A percentile compares a stretch with the other conserved stretches of the same genome.
phyloP scores from a whole-genome alignment of 2,797 vertebrate species.

The Urosaurus nigricauda region DNA sequence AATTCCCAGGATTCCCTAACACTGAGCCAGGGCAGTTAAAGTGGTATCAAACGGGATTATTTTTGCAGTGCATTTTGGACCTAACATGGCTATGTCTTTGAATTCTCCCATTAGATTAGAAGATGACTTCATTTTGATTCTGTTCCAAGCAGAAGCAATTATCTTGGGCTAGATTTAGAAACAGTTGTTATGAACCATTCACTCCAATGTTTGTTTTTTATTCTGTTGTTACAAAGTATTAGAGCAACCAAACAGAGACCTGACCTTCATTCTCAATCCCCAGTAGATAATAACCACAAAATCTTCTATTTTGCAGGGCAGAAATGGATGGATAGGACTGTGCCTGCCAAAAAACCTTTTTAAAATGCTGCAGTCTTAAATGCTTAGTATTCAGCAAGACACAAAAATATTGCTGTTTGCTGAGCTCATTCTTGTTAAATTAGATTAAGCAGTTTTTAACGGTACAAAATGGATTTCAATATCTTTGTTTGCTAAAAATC shows the following conservation, averaged over 20 bases:
- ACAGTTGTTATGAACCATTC: background rate
- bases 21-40: too few species aligned
- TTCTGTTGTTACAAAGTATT: constrained; percentile 2
- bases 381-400: constrained; percentile 17
- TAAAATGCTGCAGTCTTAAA: constrained; percentile 5
- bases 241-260: constrained; percentile 3
- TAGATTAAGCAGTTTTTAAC: constrained; percentile 47
- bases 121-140: background rate
- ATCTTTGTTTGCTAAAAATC: constrained; percentile 60
- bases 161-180: background rate
- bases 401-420: background rate
- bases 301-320: constrained; percentile 3
- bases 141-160: constrained; percentile 4
- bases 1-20: too few species aligned
- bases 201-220: constrained; percentile 7
- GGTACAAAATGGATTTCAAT: constrained; percentile 49
- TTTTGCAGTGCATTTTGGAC: too few species aligned
- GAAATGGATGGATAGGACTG: background rate
- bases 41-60: too few species aligned
- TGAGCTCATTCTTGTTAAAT: constrained; percentile 51
- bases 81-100: too few species aligned
- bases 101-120: background rate
- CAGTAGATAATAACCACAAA: background rate
- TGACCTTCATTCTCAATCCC: background rate
- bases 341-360: background rate